phyloP scores from a whole-genome alignment of 2,888 invertebrate genomes.

The Drosophila fulvimacula region DNA sequence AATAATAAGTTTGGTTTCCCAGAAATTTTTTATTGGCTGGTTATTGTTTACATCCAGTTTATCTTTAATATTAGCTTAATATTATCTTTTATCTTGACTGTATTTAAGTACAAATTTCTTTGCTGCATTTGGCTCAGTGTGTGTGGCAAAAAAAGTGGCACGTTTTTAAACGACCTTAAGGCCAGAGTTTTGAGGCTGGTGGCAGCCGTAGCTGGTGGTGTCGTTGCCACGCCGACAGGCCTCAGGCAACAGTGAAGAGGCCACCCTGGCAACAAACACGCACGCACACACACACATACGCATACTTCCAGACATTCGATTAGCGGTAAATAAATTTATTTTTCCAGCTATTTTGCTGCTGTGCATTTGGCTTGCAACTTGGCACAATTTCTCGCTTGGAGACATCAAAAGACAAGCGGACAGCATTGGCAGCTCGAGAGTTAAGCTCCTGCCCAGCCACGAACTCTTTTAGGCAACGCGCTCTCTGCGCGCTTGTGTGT shows the following conservation, averaged over 20 bases:
- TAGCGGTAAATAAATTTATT: constrained; percentile 55
- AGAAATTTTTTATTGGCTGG: too few relatives aligned
- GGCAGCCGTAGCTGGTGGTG: constrained; percentile 46
- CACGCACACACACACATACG: constrained; percentile 4
- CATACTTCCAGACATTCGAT: constrained; percentile 39
- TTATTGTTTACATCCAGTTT: too few relatives aligned
- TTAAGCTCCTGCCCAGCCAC: constrained; percentile 33
- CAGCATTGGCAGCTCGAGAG: constrained; percentile 3
- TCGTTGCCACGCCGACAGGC: constrained; percentile 48
- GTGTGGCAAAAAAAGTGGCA: constrained; percentile 15
- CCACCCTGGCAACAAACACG: constrained; percentile 31
- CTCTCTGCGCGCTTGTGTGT: neutral
- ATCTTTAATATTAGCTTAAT: too few relatives aligned
- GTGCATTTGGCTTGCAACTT: constrained; percentile 32
- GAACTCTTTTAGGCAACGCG: constrained; percentile 32
- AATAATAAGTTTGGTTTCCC: too few relatives aligned
- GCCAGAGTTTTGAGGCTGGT: constrained; percentile 28
- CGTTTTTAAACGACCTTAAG: constrained; percentile 49
- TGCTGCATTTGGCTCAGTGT: constrained; percentile 4
- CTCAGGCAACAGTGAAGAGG: constrained; percentile 12
- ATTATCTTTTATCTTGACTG: too few relatives aligned
- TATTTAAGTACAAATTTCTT: neutral
- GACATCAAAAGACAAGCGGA: constrained; percentile 56
- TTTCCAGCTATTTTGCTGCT: constrained; percentile 42
- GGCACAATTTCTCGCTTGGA: constrained; percentile 64